These are phyloP conservation scores for Hylomyscus alleni DNA, from an alignment of 2,797 vertebrate species.

Conservation along the genomic window DNA sequence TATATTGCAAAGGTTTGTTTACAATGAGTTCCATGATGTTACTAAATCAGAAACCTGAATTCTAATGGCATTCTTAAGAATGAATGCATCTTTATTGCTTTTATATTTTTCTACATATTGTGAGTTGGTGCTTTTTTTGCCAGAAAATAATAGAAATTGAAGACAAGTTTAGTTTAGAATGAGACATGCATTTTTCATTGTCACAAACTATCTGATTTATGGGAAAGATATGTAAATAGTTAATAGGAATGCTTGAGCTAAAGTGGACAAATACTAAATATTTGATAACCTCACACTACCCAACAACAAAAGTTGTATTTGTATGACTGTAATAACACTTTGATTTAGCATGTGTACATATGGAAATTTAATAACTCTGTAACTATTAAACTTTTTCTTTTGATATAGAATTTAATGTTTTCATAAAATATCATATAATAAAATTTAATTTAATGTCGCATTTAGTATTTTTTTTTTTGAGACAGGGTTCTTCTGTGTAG, in stretches of 20 bases:
- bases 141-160: neutral
- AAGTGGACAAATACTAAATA: neutral
- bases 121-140: neutral
- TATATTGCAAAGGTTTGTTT: neutral
- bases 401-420: neutral
- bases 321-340: neutral
- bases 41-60: neutral
- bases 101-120: neutral
- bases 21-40: neutral
- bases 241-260: neutral
- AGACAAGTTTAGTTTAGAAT: neutral
- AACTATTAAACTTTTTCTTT: neutral
- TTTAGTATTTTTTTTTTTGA: neutral
- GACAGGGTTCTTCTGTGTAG: no score
- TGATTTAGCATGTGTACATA: neutral
- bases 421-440: neutral
- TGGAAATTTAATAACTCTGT: neutral
- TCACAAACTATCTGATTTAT: neutral
- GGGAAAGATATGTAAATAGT: neutral
- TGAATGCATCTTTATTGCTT: neutral
- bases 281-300: neutral
- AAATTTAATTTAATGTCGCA: neutral
- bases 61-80: neutral
- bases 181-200: neutral
- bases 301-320: neutral